A percentile compares a stretch with the other conserved stretches of the same genome.
phyloP scores from a whole-genome alignment of 2,797 vertebrate species.

The Pangasius sanitwongsei region DNA sequence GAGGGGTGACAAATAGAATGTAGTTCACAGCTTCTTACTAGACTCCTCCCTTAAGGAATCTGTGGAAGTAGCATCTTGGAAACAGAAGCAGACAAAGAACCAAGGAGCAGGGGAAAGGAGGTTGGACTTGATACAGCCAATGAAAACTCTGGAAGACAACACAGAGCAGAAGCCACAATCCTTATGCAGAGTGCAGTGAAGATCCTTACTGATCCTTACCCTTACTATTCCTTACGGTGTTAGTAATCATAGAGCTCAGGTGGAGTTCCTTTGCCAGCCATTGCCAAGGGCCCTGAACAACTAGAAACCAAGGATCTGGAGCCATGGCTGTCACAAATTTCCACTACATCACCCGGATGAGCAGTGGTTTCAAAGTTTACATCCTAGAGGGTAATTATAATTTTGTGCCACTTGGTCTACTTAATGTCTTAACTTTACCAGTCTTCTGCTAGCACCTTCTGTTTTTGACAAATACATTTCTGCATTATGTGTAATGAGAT shows the following conservation, averaged over 20 bases:
- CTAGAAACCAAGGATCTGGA: conserved; percentile 43
- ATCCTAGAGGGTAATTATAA: conserved; percentile 77
- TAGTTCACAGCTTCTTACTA: conserved; percentile 27
- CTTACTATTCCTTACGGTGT: conserved; percentile 22
- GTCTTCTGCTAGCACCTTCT: neutral
- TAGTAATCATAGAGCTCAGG: neutral
- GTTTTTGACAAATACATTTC: neutral
- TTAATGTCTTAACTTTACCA: neutral
- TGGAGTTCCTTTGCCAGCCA: neutral
- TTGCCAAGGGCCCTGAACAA: conserved; percentile 11
- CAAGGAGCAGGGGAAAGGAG: conserved; percentile 33
- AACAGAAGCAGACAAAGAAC: conserved; percentile 59
- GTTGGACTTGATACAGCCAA: conserved; percentile 72
- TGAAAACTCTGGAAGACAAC: conserved; percentile 59
- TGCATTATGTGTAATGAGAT: neutral
- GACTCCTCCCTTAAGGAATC: conserved; percentile 54
- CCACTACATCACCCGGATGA: conserved; percentile 83
- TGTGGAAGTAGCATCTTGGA: conserved; percentile 51
- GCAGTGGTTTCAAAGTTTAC: conserved; percentile 84
- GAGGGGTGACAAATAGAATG: neutral
- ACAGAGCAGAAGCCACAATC: conserved; percentile 65
- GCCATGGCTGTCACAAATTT: conserved; percentile 82
- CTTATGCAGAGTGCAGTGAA: conserved; percentile 58
- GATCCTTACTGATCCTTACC: conserved; percentile 14
- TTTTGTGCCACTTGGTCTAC: neutral